Percentiles rank a stretch among this genome's conserved stretches.
These are phyloP conservation scores for Drosophila burlai DNA, from an alignment of 1,140 invertebrate genomes.

Conservation along the genomic window DNA sequence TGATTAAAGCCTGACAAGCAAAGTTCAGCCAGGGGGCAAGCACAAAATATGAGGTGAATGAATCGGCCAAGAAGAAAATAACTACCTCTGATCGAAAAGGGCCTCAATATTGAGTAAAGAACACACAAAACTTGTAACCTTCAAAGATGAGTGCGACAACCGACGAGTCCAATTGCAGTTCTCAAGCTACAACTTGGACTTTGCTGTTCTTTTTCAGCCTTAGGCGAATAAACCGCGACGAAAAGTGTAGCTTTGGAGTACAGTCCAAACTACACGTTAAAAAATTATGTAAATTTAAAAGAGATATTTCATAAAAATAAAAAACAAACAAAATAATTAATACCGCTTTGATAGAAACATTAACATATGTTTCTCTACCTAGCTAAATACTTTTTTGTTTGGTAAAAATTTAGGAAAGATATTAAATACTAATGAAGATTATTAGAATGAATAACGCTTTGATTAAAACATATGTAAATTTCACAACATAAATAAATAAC, in stretches of 20 bases:
- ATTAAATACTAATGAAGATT: too few species aligned
- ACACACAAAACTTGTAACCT: conserved; percentile 35
- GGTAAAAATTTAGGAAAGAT: background rate
- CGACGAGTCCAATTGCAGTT: conserved; percentile 48
- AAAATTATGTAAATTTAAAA: background rate
- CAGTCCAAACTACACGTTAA: background rate
- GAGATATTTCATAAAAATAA: background rate
- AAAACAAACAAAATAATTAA: background rate
- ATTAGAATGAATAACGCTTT: too few species aligned
- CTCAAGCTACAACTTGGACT: conserved; percentile 4
- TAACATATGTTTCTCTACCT: too few species aligned
- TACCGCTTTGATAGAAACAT: background rate
- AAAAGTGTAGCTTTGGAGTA: conserved; percentile 5
- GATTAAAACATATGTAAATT: too few species aligned
- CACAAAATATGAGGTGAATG: conserved; percentile 22
- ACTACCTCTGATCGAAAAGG: conserved; percentile 16
- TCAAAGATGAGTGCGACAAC: conserved; percentile 34
- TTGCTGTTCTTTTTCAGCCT: conserved; percentile 3
- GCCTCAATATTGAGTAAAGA: conserved; percentile 19
- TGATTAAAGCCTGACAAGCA: conserved; percentile 43
- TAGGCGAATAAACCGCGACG: conserved; percentile 5
- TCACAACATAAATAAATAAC: too few species aligned
- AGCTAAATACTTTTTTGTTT: background rate
- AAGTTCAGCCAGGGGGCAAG: conserved; percentile 10
- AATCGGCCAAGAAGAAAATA: conserved; percentile 6